Evolutionary conservation across 1,140 invertebrate species (phyloP), one percentile per base, ranked within the genome.

Genomic region (Gonatopus flavifemur): DNA sequence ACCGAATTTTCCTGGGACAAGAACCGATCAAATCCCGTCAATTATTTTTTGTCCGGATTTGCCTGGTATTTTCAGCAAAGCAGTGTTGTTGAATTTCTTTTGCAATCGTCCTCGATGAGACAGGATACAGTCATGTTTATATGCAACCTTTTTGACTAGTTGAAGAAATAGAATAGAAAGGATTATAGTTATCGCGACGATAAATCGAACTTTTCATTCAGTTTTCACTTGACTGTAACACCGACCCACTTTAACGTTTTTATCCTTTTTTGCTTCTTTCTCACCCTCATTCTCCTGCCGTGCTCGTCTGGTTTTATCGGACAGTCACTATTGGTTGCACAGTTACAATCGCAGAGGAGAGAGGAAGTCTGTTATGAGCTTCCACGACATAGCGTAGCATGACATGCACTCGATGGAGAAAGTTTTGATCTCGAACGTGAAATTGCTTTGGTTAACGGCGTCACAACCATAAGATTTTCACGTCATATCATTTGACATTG

Each of bases 391-490:
- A 3, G 32, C 25, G 13, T n/a, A 32, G 31, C 20, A 18, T 39
- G 25, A 36, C 45, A 13, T 15, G 19, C 19, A 5, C 42, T 28
- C 30, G 19, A 47, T 13, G 32, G 55, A 60, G 57, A 60, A 60
- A 60, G 57, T 58, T 25, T 39, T 58, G 46, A 58, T 60, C 57
- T 57, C 45, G 51, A 49, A 55, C 54, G 54, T 57, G 57, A 59
- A 57, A 57, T 50, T 45, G 40, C 24, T 50, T 28, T 12, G 25
- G n/a, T n/a, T n/a, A n/a, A n/a, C n/a, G n/a, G 32, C 32, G n/a
- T 15, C 6, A 33, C 32, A 9, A 12, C 3, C n/a, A 25, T 20
- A 47, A 45, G 57, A 60, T 60, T 60, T 60, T 50, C 57, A 47
- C 51, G 43, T 49, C 56, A 54, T 35, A 57, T 58, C 55, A 36